A percentile compares a stretch with the other conserved stretches of the same genome.
These are phyloP conservation scores for Melinaea menophilus DNA, from an alignment of 2,888 invertebrate genomes.

Conservation along the genomic window DNA sequence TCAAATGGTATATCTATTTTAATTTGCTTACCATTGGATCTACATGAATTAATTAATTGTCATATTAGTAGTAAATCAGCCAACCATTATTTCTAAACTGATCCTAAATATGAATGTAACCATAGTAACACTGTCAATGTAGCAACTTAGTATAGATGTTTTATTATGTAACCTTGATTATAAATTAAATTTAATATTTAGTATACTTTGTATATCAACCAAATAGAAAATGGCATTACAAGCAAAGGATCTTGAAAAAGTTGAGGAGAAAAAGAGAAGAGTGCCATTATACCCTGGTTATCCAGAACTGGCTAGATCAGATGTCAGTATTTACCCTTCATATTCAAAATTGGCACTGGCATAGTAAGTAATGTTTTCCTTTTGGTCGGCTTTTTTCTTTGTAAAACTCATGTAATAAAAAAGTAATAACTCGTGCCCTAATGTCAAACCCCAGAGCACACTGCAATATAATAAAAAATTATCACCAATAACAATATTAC, in stretches of 20 bases:
- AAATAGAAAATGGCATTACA: conserved; percentile 33
- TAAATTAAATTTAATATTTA: conserved; percentile 4
- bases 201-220: background rate
- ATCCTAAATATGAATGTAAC: conserved; percentile 5
- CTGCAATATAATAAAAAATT: background rate
- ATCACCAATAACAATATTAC: conserved; percentile 25
- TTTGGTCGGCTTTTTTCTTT: background rate
- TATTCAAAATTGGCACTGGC: conserved; percentile 77
- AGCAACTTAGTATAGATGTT: background rate
- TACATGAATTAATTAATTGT: no score
- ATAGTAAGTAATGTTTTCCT: conserved; percentile 74
- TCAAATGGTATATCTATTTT: no score
- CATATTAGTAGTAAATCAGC: no score
- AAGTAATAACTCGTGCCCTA: no score
- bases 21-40: no score
- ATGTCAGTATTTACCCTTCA: conserved; percentile 80
- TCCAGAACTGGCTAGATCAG: conserved; percentile 77
- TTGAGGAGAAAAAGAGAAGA: conserved; percentile 42
- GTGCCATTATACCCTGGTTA: conserved; percentile 66
- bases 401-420: background rate
- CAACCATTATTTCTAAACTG: no score
- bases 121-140: conserved; percentile 20
- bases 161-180: background rate
- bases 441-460: background rate
- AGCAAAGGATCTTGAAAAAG: conserved; percentile 20